These are phyloP conservation scores for Emys orbicularis DNA, from an alignment of 2,797 vertebrate species.

Conservation along the genomic window DNA sequence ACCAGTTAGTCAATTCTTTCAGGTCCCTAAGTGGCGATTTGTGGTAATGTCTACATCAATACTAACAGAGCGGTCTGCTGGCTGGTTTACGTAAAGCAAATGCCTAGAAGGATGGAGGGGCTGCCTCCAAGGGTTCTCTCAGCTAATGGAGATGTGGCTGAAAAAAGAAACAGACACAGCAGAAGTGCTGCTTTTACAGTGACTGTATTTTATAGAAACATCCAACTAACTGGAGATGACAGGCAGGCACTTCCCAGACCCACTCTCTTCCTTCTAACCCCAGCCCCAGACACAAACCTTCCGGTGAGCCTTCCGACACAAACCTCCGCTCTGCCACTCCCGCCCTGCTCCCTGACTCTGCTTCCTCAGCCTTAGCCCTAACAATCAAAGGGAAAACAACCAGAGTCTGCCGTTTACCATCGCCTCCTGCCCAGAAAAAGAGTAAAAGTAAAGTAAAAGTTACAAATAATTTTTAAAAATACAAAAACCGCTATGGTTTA, in stretches of 20 bases:
- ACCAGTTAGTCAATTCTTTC: constrained; percentile 88
- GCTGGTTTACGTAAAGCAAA: constrained; percentile 84
- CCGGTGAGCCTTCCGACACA: fast-evolving
- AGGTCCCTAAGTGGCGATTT: constrained; percentile 89
- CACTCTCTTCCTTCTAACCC: fast-evolving
- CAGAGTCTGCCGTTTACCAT: neutral
- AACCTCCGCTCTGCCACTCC: neutral
- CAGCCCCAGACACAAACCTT: neutral
- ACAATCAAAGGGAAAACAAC: fast-evolving
- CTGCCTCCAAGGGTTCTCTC: constrained; percentile 65
- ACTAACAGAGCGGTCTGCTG: constrained; percentile 81
- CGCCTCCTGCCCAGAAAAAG: neutral
- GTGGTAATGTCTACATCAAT: constrained; percentile 90
- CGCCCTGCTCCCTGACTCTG: fast-evolving
- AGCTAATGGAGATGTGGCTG: constrained; percentile 56
- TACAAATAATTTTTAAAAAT: neutral
- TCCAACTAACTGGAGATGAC: neutral
- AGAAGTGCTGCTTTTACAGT: neutral
- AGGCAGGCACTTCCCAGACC: fast-evolving
- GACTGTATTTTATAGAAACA: neutral
- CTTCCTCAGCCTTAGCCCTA: neutral
- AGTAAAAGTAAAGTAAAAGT: neutral
- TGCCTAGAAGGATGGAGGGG: constrained; percentile 73
- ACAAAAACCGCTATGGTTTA: neutral
- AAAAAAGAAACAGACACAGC: neutral